phyloP scores from a whole-genome alignment of 1,140 invertebrate genomes.

The Eubasilissa regina region DNA sequence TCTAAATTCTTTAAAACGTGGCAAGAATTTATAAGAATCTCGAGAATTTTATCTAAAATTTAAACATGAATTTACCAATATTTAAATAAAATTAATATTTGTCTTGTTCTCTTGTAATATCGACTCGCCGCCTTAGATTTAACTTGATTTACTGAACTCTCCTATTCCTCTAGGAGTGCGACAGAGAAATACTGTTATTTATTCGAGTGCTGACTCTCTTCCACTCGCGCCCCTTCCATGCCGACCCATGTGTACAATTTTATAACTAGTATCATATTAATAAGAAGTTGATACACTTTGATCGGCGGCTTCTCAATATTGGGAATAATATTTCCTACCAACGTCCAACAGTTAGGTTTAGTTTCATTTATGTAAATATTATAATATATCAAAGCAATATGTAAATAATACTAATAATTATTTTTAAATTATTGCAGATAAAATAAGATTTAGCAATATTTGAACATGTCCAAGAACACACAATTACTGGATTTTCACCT shows the following conservation, averaged over 20 bases:
- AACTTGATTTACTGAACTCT: constrained; percentile 35
- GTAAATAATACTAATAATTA: too few relatives aligned
- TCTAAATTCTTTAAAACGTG: too few relatives aligned
- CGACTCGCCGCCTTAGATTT: constrained; percentile 19
- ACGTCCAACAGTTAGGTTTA: too few relatives aligned
- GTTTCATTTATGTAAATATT: too few relatives aligned
- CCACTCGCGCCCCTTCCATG: constrained; percentile 1
- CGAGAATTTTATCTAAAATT: too few relatives aligned
- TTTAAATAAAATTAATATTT: background rate
- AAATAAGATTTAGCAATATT: too few relatives aligned
- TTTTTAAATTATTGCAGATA: too few relatives aligned
- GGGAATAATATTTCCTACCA: background rate
- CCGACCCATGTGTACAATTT: background rate
- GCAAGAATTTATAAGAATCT: too few relatives aligned
- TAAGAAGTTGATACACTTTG: constrained; percentile 34
- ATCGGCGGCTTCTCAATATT: constrained; percentile 23
- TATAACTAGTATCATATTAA: constrained; percentile 32
- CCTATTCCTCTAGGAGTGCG: constrained; percentile 2
- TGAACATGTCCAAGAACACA: too few relatives aligned
- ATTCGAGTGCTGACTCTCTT: background rate
- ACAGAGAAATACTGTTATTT: background rate
- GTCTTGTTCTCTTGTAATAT: background rate
- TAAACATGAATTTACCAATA: too few relatives aligned
- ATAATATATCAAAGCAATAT: too few relatives aligned
- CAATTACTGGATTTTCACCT: too few relatives aligned